Conservation (phyloP, 2,888 invertebrate genomes). For the Heliconius sara region DNA sequence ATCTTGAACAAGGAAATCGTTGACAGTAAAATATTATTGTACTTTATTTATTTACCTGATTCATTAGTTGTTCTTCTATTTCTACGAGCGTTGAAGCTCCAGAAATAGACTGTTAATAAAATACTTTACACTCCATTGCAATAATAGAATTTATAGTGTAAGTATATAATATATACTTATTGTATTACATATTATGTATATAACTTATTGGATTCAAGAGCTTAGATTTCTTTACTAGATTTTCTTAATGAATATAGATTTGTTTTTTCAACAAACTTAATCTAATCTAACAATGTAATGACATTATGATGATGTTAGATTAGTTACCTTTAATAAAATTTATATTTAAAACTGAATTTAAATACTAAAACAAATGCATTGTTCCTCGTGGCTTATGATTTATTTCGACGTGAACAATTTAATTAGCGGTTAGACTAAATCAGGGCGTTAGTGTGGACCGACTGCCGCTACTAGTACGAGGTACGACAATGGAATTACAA, state of each 20-base stretch:
- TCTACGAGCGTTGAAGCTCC: background rate
- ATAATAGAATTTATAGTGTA: background rate
- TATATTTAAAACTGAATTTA: slow-evolving; percentile 1
- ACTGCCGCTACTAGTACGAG: slow-evolving; percentile 24
- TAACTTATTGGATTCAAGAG: background rate
- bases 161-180: too few relatives aligned
- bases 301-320: too few relatives aligned
- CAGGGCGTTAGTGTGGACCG: slow-evolving; percentile 28
- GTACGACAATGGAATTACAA: slow-evolving; percentile 37
- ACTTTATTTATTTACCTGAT: slow-evolving; percentile 14
- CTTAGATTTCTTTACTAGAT: background rate
- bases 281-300: too few relatives aligned
- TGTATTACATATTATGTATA: too few relatives aligned
- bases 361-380: background rate
- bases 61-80: background rate
- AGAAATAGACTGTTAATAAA: background rate
- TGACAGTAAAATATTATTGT: slow-evolving; percentile 17
- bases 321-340: background rate
- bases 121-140: background rate
- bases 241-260: background rate
- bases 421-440: slow-evolving; percentile 47
- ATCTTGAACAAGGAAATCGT: slow-evolving; percentile 5
- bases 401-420: slow-evolving; percentile 37
- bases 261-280: background rate
- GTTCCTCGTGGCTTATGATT: slow-evolving; percentile 27